These are phyloP conservation scores for Tokudaia muenninki DNA, from an alignment of 2,797 vertebrate genomes.

Conservation along the genomic window DNA sequence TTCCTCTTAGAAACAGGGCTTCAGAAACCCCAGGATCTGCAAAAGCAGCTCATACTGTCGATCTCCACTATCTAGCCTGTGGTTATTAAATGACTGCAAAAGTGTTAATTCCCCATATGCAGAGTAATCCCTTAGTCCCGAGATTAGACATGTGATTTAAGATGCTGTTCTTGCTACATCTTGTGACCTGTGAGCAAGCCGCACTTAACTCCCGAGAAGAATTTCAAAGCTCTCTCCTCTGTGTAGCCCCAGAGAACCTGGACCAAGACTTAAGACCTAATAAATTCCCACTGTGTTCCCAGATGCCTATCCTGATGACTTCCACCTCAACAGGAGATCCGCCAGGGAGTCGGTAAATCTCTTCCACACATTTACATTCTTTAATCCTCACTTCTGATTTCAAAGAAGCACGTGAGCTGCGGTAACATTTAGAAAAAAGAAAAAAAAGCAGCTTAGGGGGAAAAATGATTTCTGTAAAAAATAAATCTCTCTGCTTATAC, in stretches of 20 bases:
- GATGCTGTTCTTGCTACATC: conserved; percentile 16
- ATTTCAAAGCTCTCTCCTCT: conserved; percentile 67
- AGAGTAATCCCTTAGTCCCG: conserved; percentile 28
- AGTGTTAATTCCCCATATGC: neutral
- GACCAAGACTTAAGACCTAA: conserved; percentile 68
- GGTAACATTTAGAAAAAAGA: conserved; percentile 13
- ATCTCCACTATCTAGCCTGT: neutral
- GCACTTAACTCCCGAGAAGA: conserved; percentile 60
- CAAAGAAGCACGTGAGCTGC: neutral
- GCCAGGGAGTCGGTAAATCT: conserved; percentile 70
- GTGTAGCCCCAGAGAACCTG: conserved; percentile 67
- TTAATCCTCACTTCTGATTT: conserved; percentile 76
- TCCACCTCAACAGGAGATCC: conserved; percentile 74
- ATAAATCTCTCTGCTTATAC: conserved; percentile 14
- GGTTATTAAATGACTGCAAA: conserved; percentile 17
- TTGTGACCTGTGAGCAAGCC: conserved; percentile 59
- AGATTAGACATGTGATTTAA: conserved; percentile 58
- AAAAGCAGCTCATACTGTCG: conserved; percentile 10
- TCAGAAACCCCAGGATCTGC: conserved; percentile 29
- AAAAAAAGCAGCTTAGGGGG: neutral
- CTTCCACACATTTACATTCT: conserved; percentile 82
- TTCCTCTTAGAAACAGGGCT: conserved; percentile 51
- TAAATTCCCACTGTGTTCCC: conserved; percentile 75
- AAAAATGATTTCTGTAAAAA: conserved; percentile 64
- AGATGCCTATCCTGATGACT: conserved; percentile 68